Conservation (phyloP, 2,797 vertebrate genomes). For the Pseudomugil gertrudae region DNA sequence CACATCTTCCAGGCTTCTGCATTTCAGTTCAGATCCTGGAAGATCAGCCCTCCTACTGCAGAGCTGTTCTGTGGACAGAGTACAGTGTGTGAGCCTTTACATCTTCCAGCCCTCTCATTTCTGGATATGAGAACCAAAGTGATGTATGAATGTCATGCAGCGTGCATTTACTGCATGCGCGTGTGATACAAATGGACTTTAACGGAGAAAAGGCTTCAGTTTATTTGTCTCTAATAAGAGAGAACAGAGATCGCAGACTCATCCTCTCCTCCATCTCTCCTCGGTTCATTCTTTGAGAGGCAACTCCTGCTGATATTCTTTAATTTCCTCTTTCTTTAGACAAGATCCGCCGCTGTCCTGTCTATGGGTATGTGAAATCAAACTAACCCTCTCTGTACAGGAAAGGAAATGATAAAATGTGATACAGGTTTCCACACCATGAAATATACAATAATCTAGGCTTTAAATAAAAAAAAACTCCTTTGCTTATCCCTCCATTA, state of each 20-base stretch:
- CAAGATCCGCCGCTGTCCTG: slow-evolving; percentile 25
- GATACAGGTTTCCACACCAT: background rate
- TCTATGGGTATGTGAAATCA: background rate
- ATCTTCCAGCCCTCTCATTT: slow-evolving; percentile 29
- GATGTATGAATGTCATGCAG: slow-evolving; percentile 14
- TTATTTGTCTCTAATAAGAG: no score
- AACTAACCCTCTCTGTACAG: background rate
- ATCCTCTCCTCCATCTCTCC: slow-evolving; percentile 5
- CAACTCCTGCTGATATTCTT: background rate
- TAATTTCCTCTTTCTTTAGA: slow-evolving; percentile 46
- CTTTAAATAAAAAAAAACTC: background rate
- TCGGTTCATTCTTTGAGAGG: slow-evolving; percentile 22
- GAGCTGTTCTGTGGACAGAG: slow-evolving; percentile 13
- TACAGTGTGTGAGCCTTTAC: slow-evolving; percentile 31
- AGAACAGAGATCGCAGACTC: no score
- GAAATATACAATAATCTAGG: slow-evolving; percentile 1
- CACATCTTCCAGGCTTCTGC: background rate
- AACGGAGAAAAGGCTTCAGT: no score
- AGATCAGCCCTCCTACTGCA: slow-evolving; percentile 11
- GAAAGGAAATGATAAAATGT: background rate
- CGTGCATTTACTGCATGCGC: slow-evolving; percentile 4
- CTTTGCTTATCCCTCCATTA: background rate
- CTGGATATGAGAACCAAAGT: slow-evolving; percentile 23
- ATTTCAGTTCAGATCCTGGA: background rate
- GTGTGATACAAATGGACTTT: slow-evolving; percentile 6